Evolutionary conservation across 92 coral and sea anemone genomes (phyloP).

Genomic region (Paragorgia papillata): DNA sequence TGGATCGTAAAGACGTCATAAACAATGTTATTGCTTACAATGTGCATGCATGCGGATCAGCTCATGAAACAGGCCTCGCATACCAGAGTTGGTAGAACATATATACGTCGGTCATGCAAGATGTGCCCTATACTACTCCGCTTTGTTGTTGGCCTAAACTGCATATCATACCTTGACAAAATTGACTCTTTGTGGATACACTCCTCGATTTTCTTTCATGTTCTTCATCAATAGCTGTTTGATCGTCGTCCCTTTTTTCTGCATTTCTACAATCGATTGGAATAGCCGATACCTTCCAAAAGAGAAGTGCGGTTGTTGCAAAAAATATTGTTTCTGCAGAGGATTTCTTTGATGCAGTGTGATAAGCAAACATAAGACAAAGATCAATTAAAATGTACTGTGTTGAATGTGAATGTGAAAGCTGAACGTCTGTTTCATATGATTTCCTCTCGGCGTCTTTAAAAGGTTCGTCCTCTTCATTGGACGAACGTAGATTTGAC

Average conservation of each 20-base stretch:
- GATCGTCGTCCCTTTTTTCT: neutral
- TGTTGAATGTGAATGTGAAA: too few species aligned
- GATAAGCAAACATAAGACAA: conserved; percentile 16
- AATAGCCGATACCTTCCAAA: conserved; percentile 20
- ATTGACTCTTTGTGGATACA: neutral
- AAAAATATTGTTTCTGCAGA: neutral
- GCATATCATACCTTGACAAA: neutral
- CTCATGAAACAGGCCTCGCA: too few species aligned
- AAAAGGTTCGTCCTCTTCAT: neutral
- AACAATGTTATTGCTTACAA: too few species aligned
- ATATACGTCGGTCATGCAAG: too few species aligned
- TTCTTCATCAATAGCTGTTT: neutral
- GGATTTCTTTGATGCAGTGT: neutral
- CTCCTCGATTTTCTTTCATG: neutral
- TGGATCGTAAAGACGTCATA: too few species aligned
- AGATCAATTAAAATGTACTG: conserved; percentile 3
- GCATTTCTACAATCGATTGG: neutral
- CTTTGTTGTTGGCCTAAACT: too few species aligned
- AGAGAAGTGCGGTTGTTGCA: conserved; percentile 16
- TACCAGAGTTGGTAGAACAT: too few species aligned
- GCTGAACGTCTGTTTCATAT: neutral
- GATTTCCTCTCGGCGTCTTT: neutral
- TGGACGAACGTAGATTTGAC: too few species aligned
- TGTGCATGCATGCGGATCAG: too few species aligned
- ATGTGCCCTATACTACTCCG: too few species aligned